Base-by-base conservation (phyloP, 2,113 vertebrate species). In the Conger conger region DNA sequence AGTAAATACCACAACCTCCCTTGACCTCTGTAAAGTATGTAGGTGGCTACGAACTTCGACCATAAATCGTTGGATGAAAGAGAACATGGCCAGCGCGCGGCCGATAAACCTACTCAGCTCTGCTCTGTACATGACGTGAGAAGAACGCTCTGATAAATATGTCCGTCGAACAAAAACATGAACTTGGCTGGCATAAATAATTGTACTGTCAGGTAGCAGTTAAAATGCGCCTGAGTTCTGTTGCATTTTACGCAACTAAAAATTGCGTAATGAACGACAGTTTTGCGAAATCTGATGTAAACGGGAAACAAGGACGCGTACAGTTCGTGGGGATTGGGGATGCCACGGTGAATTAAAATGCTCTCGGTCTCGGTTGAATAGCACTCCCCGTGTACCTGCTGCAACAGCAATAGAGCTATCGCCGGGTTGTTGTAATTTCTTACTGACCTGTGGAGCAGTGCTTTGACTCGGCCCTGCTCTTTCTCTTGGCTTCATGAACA, bases 11-110 rank as follows among this genome's bases (percentile, higher is more conserved):
- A 13, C 92, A 85, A 81, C 87, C 85, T 86, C 36, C 85, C 80
- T 79, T 82, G 77, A 89, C 86, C 84, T 87, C 91, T 85, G 86
- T 90, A 87, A 63, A 86, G 87, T 89, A 93, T 92, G 82, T 91
- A 91, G 90, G 90, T 17, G 83, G 76, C n/a, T 18, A 40, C 30
- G 42, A 76, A 80, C 83, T 37, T 80, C 15, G 0, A 35, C 36
- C 7, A 1, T 37, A 16, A 78, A 13, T 78, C 54, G 30, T 84
- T 80, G n/a, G 35, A 40, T 79, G 35, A 63, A 79, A 84, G 27
- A n/a, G n/a, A 73, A 13, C 68, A 11, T 33, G 68, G 68, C 6
- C 68, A 73, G 68, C 27, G 68, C 27, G 57, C 18, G n/a, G 6
- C 20, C n/a, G 1, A n/a, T 16, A n/a, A 68, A 68, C 27, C 23